Evolutionary conservation across 2,888 invertebrate genomes (phyloP).

Genomic region (Hoplodrina blanda): DNA sequence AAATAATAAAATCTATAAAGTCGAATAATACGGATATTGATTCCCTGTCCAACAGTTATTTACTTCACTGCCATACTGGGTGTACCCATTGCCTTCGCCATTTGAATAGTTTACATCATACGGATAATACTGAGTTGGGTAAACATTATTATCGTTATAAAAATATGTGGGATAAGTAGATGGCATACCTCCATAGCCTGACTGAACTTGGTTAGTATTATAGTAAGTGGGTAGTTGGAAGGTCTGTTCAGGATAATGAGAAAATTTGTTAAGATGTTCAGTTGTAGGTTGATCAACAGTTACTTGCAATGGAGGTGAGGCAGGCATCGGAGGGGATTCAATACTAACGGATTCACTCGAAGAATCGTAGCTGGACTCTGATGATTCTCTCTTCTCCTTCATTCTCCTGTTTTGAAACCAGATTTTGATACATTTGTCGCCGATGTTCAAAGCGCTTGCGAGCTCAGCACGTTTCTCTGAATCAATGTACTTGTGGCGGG

Average conservation of each 20-base stretch:
- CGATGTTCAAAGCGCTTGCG: conserved; percentile 91
- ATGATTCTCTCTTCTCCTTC: conserved; percentile 92
- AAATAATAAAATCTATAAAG: conserved; percentile 19
- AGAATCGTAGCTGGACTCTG: conserved; percentile 74
- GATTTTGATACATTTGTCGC: conserved; percentile 94
- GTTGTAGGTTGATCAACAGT: conserved; percentile 5
- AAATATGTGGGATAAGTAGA: conserved; percentile 38
- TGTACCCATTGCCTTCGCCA: conserved; percentile 42
- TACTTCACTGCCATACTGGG: conserved; percentile 41
- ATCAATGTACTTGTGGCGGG: conserved; percentile 91
- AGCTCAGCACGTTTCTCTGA: conserved; percentile 92
- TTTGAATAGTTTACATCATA: conserved; percentile 31
- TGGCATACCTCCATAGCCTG: conserved; percentile 3
- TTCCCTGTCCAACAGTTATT: conserved; percentile 35
- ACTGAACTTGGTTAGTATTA: conserved; percentile 10
- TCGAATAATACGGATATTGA: conserved; percentile 37
- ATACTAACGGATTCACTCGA: conserved; percentile 64
- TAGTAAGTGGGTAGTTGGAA: conserved; percentile 52
- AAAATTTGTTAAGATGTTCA: conserved; percentile 15
- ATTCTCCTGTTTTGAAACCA: conserved; percentile 96
- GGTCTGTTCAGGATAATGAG: conserved; percentile 19
- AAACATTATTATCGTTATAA: conserved; percentile 63
- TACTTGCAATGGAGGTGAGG: conserved; percentile 20
- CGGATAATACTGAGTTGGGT: conserved; percentile 76
- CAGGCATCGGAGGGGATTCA: conserved; percentile 44